Conservation (phyloP, 2,113 vertebrate genomes). For the Pollachius pollachius region DNA sequence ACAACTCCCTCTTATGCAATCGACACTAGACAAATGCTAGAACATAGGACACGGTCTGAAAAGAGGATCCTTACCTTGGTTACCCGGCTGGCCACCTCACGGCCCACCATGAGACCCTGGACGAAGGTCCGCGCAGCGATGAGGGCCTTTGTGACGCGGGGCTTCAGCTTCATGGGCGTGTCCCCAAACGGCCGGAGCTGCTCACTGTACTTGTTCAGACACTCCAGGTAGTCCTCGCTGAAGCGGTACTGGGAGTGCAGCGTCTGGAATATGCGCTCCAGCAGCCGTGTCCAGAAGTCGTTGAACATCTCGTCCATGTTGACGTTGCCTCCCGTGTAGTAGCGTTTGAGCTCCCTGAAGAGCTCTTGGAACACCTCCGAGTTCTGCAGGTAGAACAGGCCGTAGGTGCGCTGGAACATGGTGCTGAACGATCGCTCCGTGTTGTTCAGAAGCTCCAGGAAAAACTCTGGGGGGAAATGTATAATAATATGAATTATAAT, state of each 20-base stretch:
- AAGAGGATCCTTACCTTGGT: conserved; percentile 83
- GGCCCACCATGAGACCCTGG: conserved; percentile 92
- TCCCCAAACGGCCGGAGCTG: conserved; percentile 95
- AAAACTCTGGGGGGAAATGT: conserved; percentile 81
- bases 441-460: conserved; percentile 93
- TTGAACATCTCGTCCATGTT: conserved; percentile 96
- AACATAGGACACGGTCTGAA: too few relatives aligned
- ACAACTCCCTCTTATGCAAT: too few relatives aligned
- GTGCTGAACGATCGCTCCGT: conserved; percentile 90
- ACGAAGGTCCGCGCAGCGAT: conserved; percentile 95
- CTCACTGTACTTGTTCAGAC: conserved; percentile 93
- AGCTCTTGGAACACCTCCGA: conserved; percentile 95
- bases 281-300: conserved; percentile 92
- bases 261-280: conserved; percentile 95
- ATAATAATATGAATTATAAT: conserved; percentile 10
- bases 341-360: conserved; percentile 91
- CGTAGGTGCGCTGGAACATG: conserved; percentile 90
- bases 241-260: conserved; percentile 96
- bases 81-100: conserved; percentile 94
- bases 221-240: conserved; percentile 94
- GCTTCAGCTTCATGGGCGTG: conserved; percentile 88
- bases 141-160: conserved; percentile 92
- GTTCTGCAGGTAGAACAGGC: conserved; percentile 93
- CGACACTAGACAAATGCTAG: too few relatives aligned
- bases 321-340: conserved; percentile 94